Percentiles rank a stretch among this genome's conserved stretches.
Conservation (phyloP, 2,113 vertebrate genomes). For the Tragelaphus imberbis region DNA sequence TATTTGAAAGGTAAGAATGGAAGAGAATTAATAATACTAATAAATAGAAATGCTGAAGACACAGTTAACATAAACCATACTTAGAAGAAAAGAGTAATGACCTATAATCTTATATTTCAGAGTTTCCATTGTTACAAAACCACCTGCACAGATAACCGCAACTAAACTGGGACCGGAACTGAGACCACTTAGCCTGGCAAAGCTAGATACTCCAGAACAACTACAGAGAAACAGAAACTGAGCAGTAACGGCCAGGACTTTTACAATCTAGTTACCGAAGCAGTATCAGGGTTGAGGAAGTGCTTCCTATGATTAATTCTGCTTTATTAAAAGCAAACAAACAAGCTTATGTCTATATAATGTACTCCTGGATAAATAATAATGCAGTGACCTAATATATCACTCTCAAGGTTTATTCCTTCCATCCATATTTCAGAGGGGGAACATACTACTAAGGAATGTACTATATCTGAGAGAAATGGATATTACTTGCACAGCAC, state of each 20-base stretch:
- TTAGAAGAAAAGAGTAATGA: not conserved
- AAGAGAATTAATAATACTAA: not conserved
- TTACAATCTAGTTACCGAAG: not conserved
- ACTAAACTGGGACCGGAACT: not conserved
- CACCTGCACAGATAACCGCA: not conserved
- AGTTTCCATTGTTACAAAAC: constrained; percentile 32
- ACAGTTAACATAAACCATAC: not conserved
- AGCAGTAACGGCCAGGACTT: not conserved
- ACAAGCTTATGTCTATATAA: not conserved
- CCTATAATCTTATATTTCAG: not conserved
- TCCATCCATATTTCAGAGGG: not conserved
- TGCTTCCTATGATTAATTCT: not conserved
- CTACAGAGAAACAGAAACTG: not conserved
- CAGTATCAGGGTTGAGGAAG: not conserved
- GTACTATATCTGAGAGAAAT: not conserved
- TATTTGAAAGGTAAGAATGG: not conserved
- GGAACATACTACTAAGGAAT: not conserved
- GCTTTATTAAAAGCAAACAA: constrained; percentile 1
- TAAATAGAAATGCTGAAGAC: constrained; percentile 6
- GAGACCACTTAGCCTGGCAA: not conserved
- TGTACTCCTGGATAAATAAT: not conserved
- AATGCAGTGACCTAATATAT: not conserved
- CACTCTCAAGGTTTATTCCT: not conserved
- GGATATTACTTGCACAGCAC: not conserved
- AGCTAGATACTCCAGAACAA: not conserved